Evolutionary conservation across 1,140 invertebrate genomes (phyloP).

Genomic region (Augochlora pura): DNA sequence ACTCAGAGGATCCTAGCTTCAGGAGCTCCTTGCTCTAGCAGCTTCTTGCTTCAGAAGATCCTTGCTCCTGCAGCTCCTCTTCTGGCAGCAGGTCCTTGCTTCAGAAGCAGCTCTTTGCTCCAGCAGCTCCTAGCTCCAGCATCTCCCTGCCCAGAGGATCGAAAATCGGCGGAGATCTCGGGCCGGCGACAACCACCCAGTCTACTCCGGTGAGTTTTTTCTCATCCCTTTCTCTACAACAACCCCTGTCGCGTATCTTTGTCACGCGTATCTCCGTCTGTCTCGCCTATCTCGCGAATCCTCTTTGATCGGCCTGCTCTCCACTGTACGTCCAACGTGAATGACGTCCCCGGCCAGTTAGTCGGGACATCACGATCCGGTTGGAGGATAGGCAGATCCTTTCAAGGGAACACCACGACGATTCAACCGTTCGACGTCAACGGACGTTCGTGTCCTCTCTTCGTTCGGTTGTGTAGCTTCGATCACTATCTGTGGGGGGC

Average conservation of each 20-base stretch:
- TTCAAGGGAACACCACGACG: too few species aligned
- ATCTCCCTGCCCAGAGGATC: too few species aligned
- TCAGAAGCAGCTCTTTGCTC: too few species aligned
- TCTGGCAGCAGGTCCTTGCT: too few species aligned
- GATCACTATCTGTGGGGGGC: neutral
- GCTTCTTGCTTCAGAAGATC: too few species aligned
- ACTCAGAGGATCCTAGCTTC: too few species aligned
- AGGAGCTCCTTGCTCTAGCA: too few species aligned
- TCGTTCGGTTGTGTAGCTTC: neutral
- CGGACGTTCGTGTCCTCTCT: neutral
- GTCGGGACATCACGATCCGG: neutral
- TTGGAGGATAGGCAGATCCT: neutral
- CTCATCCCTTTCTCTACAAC: conserved; percentile 16
- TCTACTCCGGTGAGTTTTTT: conserved; percentile 71
- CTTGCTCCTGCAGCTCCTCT: too few species aligned
- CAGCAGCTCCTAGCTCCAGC: too few species aligned
- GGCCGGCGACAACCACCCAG: conserved; percentile 56
- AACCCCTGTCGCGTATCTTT: too few species aligned
- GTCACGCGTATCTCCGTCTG: too few species aligned
- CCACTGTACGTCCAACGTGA: neutral
- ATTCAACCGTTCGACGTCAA: neutral
- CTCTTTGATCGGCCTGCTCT: conserved; percentile 20
- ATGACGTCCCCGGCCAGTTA: neutral
- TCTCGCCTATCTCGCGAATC: too few species aligned
- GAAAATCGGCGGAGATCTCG: neutral